Evolutionary conservation across 2,888 invertebrate species (phyloP).

Genomic region (Melieria picta): DNA sequence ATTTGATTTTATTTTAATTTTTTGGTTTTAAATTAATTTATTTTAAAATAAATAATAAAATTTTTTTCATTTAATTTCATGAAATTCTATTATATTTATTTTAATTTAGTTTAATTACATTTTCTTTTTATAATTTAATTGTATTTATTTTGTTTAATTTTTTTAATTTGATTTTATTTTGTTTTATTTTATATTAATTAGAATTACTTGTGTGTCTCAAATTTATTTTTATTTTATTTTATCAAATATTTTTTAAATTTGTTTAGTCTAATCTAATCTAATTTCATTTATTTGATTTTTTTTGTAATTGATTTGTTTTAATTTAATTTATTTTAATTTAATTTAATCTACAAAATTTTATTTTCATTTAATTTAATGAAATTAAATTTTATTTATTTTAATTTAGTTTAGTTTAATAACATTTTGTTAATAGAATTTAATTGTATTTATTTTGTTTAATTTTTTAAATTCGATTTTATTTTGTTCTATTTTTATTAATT

Average conservation of each 20-base stretch:
- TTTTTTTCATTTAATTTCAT: too few relatives aligned
- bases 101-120: too few relatives aligned
- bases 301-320: background rate
- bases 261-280: background rate
- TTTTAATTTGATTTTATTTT: background rate
- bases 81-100: too few relatives aligned
- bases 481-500: too few relatives aligned
- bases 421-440: too few relatives aligned
- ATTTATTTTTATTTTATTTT: conserved; percentile 3
- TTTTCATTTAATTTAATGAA: conserved; percentile 3
- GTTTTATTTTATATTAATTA: background rate
- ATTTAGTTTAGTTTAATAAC: background rate
- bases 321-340: background rate
- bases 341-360: background rate
- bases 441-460: too few relatives aligned
- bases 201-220: conserved; percentile 1
- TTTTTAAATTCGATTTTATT: too few relatives aligned
- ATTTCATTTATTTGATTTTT: background rate
- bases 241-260: background rate
- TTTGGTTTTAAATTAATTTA: too few relatives aligned
- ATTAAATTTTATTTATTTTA: conserved; percentile 22
- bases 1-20: too few relatives aligned
- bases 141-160: background rate
- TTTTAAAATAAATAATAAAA: too few relatives aligned
- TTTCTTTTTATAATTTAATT: too few relatives aligned